phyloP scores from a whole-genome alignment of 2,888 invertebrate genomes.

The Chydorus sphaericus region DNA sequence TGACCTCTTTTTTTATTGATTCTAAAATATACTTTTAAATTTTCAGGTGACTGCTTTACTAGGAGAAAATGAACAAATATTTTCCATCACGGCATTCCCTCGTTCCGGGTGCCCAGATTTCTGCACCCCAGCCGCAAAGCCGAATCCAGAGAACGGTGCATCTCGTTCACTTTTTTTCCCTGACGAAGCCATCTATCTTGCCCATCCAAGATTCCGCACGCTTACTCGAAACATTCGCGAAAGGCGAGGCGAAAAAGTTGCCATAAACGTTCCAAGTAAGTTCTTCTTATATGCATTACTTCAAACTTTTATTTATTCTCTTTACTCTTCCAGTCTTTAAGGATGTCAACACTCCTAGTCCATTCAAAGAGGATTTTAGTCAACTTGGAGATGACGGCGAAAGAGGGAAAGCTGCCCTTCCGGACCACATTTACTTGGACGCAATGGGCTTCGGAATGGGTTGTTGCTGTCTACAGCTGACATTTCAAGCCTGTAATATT shows the following conservation, averaged over 20 bases:
- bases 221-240: conserved; percentile 82
- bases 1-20: neutral
- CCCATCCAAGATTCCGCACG: conserved; percentile 91
- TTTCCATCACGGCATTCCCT: conserved; percentile 14
- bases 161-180: conserved; percentile 83
- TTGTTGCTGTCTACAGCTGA: conserved; percentile 88
- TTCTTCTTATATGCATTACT: conserved; percentile 13
- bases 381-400: conserved; percentile 46
- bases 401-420: conserved; percentile 49
- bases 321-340: conserved; percentile 50
- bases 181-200: conserved; percentile 80
- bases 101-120: conserved; percentile 79
- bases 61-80: conserved; percentile 8
- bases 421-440: conserved; percentile 93
- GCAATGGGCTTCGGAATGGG: conserved; percentile 99
- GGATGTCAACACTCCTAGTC: conserved; percentile 70
- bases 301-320: neutral
- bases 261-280: conserved; percentile 88
- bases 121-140: conserved; percentile 60
- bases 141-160: conserved; percentile 54
- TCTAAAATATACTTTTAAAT: neutral
- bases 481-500: conserved; percentile 90
- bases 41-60: conserved; percentile 8
- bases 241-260: conserved; percentile 84
- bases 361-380: conserved; percentile 49